These are phyloP conservation scores for Calephelis nemesis DNA, from an alignment of 1,140 invertebrate genomes.

Conservation along the genomic window DNA sequence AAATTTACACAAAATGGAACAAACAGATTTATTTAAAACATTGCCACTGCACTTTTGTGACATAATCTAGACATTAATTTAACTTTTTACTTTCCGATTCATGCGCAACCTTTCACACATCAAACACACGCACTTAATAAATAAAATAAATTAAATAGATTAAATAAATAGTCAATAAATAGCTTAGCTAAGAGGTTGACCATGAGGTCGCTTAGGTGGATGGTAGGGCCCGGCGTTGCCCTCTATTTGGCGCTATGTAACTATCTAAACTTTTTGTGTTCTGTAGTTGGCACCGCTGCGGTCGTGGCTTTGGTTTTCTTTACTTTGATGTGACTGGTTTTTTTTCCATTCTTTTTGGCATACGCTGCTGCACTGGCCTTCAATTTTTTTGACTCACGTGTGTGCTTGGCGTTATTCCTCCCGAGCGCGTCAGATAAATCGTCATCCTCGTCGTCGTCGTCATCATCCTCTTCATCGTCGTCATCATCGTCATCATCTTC, in stretches of 20 bases:
- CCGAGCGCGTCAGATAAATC: conserved; percentile 83
- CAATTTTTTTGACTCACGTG: conserved; percentile 91
- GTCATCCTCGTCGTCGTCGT: conserved; percentile 83
- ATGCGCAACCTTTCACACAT: conserved; percentile 74
- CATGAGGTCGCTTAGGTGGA: conserved; percentile 69
- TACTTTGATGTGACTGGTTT: conserved; percentile 72
- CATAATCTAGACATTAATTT: conserved; percentile 79
- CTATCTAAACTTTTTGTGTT: conserved; percentile 80
- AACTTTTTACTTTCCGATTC: conserved; percentile 66
- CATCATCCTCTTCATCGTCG: conserved; percentile 87
- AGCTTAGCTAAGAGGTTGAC: conserved; percentile 74
- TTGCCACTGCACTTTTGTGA: conserved; percentile 76
- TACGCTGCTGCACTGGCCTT: conserved; percentile 68
- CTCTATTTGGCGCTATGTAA: conserved; percentile 45
- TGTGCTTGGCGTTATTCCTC: conserved; percentile 76
- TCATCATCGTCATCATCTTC: conserved; percentile 84
- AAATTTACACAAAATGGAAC: conserved; percentile 72
- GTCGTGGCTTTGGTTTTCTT: conserved; percentile 75
- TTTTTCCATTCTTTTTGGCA: conserved; percentile 81
- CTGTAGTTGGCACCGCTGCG: conserved; percentile 56
- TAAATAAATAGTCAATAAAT: conserved; percentile 79
- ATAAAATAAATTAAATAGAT: conserved; percentile 77
- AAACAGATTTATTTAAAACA: conserved; percentile 78
- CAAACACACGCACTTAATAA: conserved; percentile 77
- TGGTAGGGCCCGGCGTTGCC: conserved; percentile 50